Conservation (phyloP, 2,888 invertebrate species). For the Cantharis rufa region DNA sequence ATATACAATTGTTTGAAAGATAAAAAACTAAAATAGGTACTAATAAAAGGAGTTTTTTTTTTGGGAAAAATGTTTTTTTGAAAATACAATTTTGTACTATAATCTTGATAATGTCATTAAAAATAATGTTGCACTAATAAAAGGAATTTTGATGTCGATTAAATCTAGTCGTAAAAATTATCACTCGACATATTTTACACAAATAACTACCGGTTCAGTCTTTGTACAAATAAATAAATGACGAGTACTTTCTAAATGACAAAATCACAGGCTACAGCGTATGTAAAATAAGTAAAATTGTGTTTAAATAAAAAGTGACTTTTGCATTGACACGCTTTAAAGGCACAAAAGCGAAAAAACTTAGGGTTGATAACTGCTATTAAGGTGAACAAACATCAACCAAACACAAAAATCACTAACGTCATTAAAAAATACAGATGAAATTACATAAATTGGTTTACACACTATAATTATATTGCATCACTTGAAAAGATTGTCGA, state of each 20-base stretch:
- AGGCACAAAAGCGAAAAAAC: neutral
- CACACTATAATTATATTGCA: constrained; percentile 43
- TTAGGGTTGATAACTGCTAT: neutral
- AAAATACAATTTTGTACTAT: neutral
- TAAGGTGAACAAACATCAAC: neutral
- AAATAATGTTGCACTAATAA: neutral
- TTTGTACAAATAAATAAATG: neutral
- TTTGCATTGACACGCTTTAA: neutral
- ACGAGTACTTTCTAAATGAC: neutral
- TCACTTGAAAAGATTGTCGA: constrained; percentile 50
- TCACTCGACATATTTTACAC: neutral
- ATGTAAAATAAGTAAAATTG: neutral
- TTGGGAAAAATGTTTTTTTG: neutral
- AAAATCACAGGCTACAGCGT: neutral
- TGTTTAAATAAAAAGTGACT: neutral
- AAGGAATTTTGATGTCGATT: neutral
- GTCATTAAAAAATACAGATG: constrained; percentile 23
- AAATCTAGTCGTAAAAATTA: neutral
- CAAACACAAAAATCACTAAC: neutral
- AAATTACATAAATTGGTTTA: neutral
- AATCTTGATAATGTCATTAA: neutral
- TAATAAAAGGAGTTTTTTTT: neutral
- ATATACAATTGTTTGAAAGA: neutral
- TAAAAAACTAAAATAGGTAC: neutral
- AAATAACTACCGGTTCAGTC: neutral